phyloP scores from a whole-genome alignment of 2,113 vertebrate species.

The Psephotus haematonotus region DNA sequence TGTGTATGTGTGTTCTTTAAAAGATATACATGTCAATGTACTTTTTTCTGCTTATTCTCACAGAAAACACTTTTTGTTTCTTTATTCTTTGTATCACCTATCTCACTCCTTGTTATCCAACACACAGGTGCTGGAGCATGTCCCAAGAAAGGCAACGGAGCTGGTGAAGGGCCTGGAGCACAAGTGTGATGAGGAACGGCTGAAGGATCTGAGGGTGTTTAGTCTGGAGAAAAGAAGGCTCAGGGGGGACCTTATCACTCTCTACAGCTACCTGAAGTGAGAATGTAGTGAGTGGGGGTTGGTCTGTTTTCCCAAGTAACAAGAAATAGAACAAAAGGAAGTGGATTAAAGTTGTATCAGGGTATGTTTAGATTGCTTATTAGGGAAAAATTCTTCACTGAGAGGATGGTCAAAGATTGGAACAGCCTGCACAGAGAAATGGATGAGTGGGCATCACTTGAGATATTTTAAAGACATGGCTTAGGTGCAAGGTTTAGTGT shows the following conservation, averaged over 20 bases:
- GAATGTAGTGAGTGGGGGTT: no score
- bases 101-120: neutral
- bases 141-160: neutral
- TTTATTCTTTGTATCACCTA: neutral
- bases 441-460: neutral
- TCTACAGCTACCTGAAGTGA: neutral
- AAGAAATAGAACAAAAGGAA: neutral
- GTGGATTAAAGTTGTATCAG: neutral
- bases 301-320: neutral
- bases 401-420: rapidly evolving
- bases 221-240: neutral
- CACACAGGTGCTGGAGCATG: rapidly evolving
- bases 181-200: neutral
- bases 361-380: neutral
- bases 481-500: neutral
- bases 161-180: neutral
- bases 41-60: neutral
- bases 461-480: neutral
- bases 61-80: neutral
- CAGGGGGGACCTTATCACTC: neutral
- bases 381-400: neutral
- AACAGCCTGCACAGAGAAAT: neutral
- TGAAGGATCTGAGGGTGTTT: rapidly evolving
- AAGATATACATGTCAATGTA: neutral
- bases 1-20: rapidly evolving